phyloP scores from a whole-genome alignment of 1,140 invertebrate species.

The Calephelis virginiensis region DNA sequence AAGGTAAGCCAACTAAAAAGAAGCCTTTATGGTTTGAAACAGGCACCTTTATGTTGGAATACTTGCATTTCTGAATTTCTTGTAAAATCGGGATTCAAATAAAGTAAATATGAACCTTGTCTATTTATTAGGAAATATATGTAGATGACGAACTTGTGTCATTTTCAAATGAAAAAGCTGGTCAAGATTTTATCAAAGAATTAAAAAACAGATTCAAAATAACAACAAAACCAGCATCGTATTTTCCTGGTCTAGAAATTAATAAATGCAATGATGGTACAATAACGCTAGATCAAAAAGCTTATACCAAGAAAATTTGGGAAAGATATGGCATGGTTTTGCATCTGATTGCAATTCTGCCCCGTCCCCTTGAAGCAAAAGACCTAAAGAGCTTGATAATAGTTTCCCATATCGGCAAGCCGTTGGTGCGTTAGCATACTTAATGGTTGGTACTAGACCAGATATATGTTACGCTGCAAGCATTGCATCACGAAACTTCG shows the following conservation, averaged over 20 bases:
- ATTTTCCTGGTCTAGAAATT: slow-evolving; percentile 18
- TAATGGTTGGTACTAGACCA: too few species aligned
- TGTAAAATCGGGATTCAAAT: slow-evolving; percentile 17
- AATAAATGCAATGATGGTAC: not conserved
- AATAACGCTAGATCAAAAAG: slow-evolving; percentile 24
- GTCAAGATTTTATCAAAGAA: not conserved
- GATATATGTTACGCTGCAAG: too few species aligned
- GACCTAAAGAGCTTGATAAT: too few species aligned
- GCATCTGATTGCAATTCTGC: not conserved
- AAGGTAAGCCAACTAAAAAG: slow-evolving; percentile 21
- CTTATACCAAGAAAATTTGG: not conserved
- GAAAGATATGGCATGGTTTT: slow-evolving; percentile 13
- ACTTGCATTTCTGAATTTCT: slow-evolving; percentile 13
- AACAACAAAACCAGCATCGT: slow-evolving; percentile 11
- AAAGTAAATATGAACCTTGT: slow-evolving; percentile 21
- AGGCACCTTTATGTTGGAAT: slow-evolving; percentile 24
- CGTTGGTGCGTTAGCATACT: too few species aligned
- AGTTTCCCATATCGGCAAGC: too few species aligned
- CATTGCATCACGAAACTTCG: too few species aligned
- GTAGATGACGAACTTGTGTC: slow-evolving; percentile 19
- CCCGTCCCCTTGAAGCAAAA: too few species aligned
- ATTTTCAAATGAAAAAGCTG: not conserved
- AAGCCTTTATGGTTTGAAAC: slow-evolving; percentile 27
- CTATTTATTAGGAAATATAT: slow-evolving; percentile 19
- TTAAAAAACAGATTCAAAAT: slow-evolving; percentile 15